phyloP scores from a whole-genome alignment of 1,140 invertebrate genomes.

The Cydia strobilella region DNA sequence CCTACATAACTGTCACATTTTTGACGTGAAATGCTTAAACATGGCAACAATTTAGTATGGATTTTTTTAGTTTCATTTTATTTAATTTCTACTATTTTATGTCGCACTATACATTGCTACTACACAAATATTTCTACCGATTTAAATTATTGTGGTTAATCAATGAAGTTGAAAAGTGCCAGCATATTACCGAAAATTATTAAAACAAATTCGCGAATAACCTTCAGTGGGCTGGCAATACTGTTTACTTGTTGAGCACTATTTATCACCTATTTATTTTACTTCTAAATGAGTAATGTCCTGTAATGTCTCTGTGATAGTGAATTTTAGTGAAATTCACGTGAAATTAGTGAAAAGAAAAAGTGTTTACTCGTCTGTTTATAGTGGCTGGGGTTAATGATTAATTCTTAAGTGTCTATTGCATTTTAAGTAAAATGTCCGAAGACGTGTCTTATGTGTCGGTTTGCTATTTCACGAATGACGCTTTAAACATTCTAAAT shows the following conservation, averaged over 20 bases:
- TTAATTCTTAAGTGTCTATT: neutral
- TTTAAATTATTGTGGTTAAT: too few species aligned
- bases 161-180: neutral
- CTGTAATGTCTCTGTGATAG: neutral
- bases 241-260: neutral
- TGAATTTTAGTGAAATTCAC: too few species aligned
- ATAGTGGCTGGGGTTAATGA: neutral
- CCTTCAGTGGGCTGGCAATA: neutral
- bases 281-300: neutral
- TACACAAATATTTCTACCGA: too few species aligned
- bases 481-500: neutral
- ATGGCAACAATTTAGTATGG: too few species aligned
- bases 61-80: too few species aligned
- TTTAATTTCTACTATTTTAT: too few species aligned
- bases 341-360: neutral
- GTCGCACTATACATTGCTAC: too few species aligned
- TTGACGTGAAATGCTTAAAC: too few species aligned
- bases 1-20: too few species aligned
- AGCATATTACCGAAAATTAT: neutral
- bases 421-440: neutral
- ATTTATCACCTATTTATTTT: conserved; percentile 17
- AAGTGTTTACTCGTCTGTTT: neutral
- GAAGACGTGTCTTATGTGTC: neutral
- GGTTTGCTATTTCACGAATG: conserved; percentile 1
- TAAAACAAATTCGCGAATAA: neutral